Evolutionary conservation across 2,888 invertebrate genomes (phyloP), one percentile per base, ranked within the genome.

Genomic region (Dicranocentrus wangi): DNA sequence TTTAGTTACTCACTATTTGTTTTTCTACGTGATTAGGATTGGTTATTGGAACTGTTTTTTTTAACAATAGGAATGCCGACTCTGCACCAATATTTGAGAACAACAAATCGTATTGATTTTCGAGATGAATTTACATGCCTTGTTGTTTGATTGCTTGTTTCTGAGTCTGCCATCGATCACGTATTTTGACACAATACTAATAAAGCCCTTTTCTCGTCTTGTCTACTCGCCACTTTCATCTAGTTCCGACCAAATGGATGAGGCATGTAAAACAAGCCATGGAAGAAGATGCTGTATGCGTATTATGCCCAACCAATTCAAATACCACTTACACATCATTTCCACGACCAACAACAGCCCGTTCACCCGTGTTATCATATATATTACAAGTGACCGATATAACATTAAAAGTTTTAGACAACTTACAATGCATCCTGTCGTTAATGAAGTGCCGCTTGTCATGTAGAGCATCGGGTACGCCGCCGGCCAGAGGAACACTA

Each of bases 381-480:
- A n/a, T n/a, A n/a, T n/a, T n/a, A n/a, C n/a, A n/a, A n/a, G n/a
- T n/a, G n/a, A n/a, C n/a, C n/a, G n/a, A 25, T 55, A 13, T 55
- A 21, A 21, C 25, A 23, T 23, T 21, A 21, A 55, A 23, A 17
- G n/a, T 32, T 32, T 32, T 32, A 32, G 15, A n/a, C 10, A 43
- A 66, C 77, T 78, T 70, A 78, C 77, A 78, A 42, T 61, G 69
- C 21, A 51, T 23, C 58, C 77, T 15, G 3, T 69, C 69, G 28
- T 17, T 25, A 13, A 63, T 23, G 5, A 70, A 28, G 13, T 27
- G n/a, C 15, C 63, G 47, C 17, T 78, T 78, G 1, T 77, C 42
- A 13, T 63, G 51, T 1, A 61, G 27, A 8, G 17, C 17, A 32
- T 42, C 27, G 43, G 8, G 19, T 0, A 53, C 15, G 32, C 15